Base-by-base conservation (phyloP, 1,140 invertebrate genomes). In the Bursaphelenchus mucronatus region DNA sequence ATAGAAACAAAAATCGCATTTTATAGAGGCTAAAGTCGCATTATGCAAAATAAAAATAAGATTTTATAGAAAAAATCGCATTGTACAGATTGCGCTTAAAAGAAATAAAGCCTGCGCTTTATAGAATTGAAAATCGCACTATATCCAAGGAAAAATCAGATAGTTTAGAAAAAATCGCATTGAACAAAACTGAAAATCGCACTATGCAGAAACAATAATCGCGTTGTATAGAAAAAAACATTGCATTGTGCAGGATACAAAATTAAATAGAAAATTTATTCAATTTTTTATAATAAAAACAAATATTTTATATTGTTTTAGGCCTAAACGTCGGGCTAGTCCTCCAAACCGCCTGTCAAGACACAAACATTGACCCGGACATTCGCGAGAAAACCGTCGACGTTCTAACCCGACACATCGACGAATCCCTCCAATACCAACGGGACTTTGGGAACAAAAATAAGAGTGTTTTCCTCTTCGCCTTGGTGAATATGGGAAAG, bases 391-490 rank as follows among this genome's bases (percentile, higher is more conserved):
- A 69, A 10, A 81, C 77, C 43, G 75, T 80, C 6, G 74, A 81
- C 56, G 70, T 81, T 19, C 59, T 80, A 0, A 51, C 66, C n/a
- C 56, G 78, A 39, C 78, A 81, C 59, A 75, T 81, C 19, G 78
- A 80, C 21, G 78, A 80, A 43, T 79, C 76, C n/a, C 58, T 79
- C 8, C 69, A 73, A 45, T 79, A 81, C 52, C 77, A 79, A 63
- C 61, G 79, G 3, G 77, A 79, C 30, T 70, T 73, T 21, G 70
- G 69, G 39, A 55, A 61, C 7, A 63, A 68, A 55, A 55, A 61
- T 21, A 75, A 71, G 21, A 68, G 65, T 58, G 76, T 79, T n/a
- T 81, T 75, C 44, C 52, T 76, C 8, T 76, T 76, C 63, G 68
- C 75, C 43, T 53, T 76, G 46, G 56, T 76, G 21, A 76, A 69